Evolutionary conservation across 1,140 invertebrate species (phyloP).

Genomic region (Cryptotermes secundus): DNA sequence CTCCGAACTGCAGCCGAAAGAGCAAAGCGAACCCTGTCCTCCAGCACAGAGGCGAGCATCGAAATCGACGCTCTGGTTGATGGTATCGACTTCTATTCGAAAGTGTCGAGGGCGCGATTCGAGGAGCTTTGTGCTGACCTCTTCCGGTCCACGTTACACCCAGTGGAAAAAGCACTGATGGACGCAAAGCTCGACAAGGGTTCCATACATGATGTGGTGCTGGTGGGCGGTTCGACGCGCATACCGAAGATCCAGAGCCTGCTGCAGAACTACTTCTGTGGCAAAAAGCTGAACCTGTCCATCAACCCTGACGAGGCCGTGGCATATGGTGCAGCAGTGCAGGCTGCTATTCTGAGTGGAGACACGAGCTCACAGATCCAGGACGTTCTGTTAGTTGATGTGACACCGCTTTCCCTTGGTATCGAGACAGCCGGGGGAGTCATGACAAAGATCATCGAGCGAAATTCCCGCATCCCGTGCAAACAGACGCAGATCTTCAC

Average conservation of each 20-base stretch:
- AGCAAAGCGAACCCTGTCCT: constrained; percentile 93
- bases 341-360: constrained; percentile 91
- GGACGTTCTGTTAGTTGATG: constrained; percentile 89
- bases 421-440: constrained; percentile 97
- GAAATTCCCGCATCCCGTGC: constrained; percentile 94
- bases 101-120: constrained; percentile 90
- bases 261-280: constrained; percentile 65
- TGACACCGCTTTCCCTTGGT: constrained; percentile 91
- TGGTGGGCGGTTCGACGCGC: constrained; percentile 96
- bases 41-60: constrained; percentile 89
- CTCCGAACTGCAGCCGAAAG: constrained; percentile 92
- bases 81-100: constrained; percentile 95
- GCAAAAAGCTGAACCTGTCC: constrained; percentile 61
- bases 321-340: constrained; percentile 85
- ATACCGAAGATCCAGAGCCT: constrained; percentile 96
- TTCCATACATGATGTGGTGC: constrained; percentile 90
- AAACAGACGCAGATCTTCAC: constrained; percentile 96
- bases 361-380: constrained; percentile 91
- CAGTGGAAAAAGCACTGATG: constrained; percentile 90
- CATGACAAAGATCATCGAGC: constrained; percentile 93
- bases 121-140: constrained; percentile 94
- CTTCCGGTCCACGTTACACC: constrained; percentile 88
- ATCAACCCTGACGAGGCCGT: constrained; percentile 96
- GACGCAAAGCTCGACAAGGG: constrained; percentile 94
- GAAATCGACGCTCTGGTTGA: constrained; percentile 95